A percentile compares a stretch with the other conserved stretches of the same genome.
Evolutionary conservation across 1,140 invertebrate species (phyloP).

Genomic region (Penaeus indicus): DNA sequence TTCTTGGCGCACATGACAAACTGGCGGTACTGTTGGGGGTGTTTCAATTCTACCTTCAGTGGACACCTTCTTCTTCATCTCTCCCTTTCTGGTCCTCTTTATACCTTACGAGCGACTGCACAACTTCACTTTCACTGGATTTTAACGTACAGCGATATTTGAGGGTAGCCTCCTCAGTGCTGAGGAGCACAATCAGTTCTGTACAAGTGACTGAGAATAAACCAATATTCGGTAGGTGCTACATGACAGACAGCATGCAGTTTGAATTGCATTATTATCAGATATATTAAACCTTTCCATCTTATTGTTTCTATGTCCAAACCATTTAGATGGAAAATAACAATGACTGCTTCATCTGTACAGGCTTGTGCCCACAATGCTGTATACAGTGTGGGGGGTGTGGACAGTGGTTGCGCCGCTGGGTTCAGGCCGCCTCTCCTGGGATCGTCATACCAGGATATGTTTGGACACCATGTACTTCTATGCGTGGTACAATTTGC

Average conservation of each 20-base stretch:
- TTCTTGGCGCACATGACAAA: conserved; percentile 24
- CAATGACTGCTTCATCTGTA: background rate
- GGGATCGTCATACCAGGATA: conserved; percentile 26
- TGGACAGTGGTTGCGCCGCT: conserved; percentile 28
- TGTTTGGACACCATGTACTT: conserved; percentile 44
- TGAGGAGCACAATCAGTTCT: background rate
- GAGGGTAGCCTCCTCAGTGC: conserved; percentile 15
- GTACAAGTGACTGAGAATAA: background rate
- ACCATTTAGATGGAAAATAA: no score
- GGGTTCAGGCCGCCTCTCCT: conserved; percentile 36
- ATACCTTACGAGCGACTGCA: conserved; percentile 38
- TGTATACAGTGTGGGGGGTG: conserved; percentile 42
- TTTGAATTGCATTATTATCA: no score
- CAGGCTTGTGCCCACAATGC: conserved; percentile 46
- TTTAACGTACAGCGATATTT: conserved; percentile 49
- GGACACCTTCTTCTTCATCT: conserved; percentile 55
- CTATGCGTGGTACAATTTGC: conserved; percentile 23
- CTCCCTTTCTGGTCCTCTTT: conserved; percentile 47
- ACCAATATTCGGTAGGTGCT: no score
- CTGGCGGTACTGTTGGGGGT: conserved; percentile 50
- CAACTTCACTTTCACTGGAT: conserved; percentile 40
- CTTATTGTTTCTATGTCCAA: no score
- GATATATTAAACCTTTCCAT: no score
- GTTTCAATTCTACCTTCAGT: conserved; percentile 55
- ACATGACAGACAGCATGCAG: no score